These are phyloP conservation scores for Campoletis raptor DNA, from an alignment of 2,888 invertebrate species.

Conservation along the genomic window DNA sequence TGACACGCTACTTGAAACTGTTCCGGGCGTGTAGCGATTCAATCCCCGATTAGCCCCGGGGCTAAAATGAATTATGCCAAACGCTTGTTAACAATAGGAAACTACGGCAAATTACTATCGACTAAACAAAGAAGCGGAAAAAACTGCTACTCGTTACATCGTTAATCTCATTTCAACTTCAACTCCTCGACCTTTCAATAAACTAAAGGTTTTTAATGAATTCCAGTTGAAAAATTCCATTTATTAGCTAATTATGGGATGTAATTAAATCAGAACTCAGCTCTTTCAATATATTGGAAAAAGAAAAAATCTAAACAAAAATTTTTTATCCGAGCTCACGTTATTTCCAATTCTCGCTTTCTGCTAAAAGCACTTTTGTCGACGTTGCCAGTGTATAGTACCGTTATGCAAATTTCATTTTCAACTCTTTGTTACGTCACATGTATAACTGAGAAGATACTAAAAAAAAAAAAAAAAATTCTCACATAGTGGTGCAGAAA, in stretches of 20 bases:
- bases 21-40: not conserved
- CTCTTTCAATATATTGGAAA: not conserved
- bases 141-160: not conserved
- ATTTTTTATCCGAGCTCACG: not conserved
- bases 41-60: not conserved
- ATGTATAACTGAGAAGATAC: not conserved
- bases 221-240: not conserved
- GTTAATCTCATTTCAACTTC: not conserved
- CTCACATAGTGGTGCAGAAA: not conserved
- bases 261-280: not conserved
- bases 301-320: not conserved
- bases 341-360: not conserved
- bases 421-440: slow-evolving; percentile 1
- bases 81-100: not conserved
- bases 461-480: not conserved
- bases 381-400: not conserved
- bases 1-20: not conserved
- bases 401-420: not conserved
- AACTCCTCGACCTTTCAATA: not conserved
- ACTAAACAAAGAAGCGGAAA: not conserved
- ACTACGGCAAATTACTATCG: not conserved
- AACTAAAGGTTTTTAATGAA: not conserved
- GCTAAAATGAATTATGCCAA: not conserved
- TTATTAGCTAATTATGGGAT: not conserved
- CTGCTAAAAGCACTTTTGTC: not conserved